Percentiles rank a stretch among this genome's conserved stretches.
These are phyloP conservation scores for Reticulitermes speratus DNA, from an alignment of 1,140 invertebrate genomes.

Conservation along the genomic window DNA sequence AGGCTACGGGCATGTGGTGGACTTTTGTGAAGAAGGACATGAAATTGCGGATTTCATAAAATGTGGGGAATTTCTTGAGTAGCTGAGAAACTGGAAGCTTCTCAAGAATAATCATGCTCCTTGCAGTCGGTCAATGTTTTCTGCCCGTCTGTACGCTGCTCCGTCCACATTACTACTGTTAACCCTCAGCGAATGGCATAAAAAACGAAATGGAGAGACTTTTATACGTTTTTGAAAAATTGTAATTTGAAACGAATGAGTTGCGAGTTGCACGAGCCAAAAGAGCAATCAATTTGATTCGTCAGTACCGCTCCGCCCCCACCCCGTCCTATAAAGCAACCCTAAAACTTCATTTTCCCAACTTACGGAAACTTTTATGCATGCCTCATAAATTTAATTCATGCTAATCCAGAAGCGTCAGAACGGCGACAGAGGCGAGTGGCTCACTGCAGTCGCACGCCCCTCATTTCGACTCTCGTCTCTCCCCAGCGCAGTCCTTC, in stretches of 20 bases:
- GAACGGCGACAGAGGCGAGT: background rate
- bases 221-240: conserved; percentile 35
- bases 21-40: too few species aligned
- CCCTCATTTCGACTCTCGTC: too few species aligned
- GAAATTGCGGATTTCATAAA: too few species aligned
- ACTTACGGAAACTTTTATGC: conserved; percentile 35
- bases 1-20: too few species aligned
- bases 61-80: too few species aligned
- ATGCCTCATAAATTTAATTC: conserved; percentile 35
- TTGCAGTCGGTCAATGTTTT: too few species aligned
- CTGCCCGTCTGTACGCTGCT: background rate
- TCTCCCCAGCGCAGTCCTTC: too few species aligned
- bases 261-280: conserved; percentile 24
- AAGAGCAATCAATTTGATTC: conserved; percentile 29
- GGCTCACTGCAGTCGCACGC: too few species aligned
- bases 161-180: conserved; percentile 22
- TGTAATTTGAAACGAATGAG: conserved; percentile 33
- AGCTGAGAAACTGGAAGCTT: too few species aligned
- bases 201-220: conserved; percentile 21
- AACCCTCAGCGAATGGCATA: conserved; percentile 16
- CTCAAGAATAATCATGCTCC: too few species aligned
- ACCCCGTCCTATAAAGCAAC: conserved; percentile 6
- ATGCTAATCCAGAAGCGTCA: conserved; percentile 29
- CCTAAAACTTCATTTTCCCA: conserved; percentile 35
- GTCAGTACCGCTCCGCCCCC: background rate